Conservation (phyloP, 2,888 invertebrate genomes). For the Tenodera sinensis region DNA sequence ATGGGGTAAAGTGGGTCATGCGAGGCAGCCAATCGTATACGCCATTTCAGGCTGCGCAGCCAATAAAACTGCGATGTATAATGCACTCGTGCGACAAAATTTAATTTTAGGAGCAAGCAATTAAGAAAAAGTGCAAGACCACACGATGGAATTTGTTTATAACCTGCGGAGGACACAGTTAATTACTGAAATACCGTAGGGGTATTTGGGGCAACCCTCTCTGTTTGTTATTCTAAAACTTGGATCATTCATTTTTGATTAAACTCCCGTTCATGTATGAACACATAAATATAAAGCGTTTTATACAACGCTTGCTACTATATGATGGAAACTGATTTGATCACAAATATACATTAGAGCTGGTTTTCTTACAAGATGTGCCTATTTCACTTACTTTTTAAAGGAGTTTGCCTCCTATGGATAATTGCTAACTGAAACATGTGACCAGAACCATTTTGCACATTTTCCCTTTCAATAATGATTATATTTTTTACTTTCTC, state of each 20-base stretch:
- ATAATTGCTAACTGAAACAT: too few species aligned
- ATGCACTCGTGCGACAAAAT: not conserved
- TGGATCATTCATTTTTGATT: not conserved
- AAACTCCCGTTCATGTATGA: not conserved
- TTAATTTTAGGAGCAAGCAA: not conserved
- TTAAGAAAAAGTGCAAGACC: not conserved
- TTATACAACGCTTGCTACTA: too few species aligned
- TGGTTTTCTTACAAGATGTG: too few species aligned
- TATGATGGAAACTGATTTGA: too few species aligned
- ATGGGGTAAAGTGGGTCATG: not conserved
- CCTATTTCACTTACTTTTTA: too few species aligned
- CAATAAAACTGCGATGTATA: not conserved
- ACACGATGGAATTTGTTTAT: not conserved
- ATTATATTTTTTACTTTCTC: too few species aligned
- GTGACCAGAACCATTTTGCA: too few species aligned
- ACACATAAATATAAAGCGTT: too few species aligned
- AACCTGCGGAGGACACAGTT: not conserved
- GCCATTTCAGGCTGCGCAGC: not conserved
- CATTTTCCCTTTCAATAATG: too few species aligned
- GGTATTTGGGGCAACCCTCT: not conserved
- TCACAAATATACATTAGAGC: too few species aligned
- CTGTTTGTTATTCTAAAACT: not conserved
- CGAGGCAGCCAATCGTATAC: not conserved
- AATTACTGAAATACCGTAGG: not conserved
- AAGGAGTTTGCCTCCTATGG: too few species aligned